phyloP scores from a whole-genome alignment of 2,113 vertebrate genomes.

The Oryzias celebensis region DNA sequence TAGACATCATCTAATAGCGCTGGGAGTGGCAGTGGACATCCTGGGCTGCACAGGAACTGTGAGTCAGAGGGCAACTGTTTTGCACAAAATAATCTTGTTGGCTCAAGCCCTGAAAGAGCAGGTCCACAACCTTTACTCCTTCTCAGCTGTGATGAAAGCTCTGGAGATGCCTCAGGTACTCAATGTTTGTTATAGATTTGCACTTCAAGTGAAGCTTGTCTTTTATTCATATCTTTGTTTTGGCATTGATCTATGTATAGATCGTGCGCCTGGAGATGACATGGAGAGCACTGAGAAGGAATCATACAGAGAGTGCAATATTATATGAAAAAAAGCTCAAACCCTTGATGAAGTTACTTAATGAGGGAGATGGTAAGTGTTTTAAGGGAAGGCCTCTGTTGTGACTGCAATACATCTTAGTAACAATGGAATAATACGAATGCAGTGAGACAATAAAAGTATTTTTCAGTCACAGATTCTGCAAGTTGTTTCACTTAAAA shows the following conservation, averaged over 20 bases:
- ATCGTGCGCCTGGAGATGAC: conserved; percentile 82
- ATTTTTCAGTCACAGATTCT: too few species aligned
- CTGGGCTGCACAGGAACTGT: conserved; percentile 84
- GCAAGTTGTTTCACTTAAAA: too few species aligned
- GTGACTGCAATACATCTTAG: too few species aligned
- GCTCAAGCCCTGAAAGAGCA: conserved; percentile 78
- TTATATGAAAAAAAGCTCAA: conserved; percentile 86
- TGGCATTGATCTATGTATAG: conserved; percentile 53
- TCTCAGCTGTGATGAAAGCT: conserved; percentile 87
- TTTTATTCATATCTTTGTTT: conserved; percentile 1
- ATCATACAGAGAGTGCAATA: conserved; percentile 82
- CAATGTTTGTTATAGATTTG: not conserved
- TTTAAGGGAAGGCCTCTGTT: too few species aligned
- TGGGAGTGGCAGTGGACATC: conserved; percentile 84
- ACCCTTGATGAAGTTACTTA: conserved; percentile 81
- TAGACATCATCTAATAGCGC: conserved; percentile 82
- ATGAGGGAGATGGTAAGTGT: conserved; percentile 78
- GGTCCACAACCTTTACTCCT: conserved; percentile 80
- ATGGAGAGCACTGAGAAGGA: conserved; percentile 83
- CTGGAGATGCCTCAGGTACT: conserved; percentile 86
- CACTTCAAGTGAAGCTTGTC: not conserved
- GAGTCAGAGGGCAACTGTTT: conserved; percentile 76
- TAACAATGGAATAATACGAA: too few species aligned
- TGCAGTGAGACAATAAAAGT: too few species aligned
- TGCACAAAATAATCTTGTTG: conserved; percentile 82